Conservation (phyloP, 37 sponge, comb jelly and placozoan genomes). For the Ephydatia muelleri region DNA sequence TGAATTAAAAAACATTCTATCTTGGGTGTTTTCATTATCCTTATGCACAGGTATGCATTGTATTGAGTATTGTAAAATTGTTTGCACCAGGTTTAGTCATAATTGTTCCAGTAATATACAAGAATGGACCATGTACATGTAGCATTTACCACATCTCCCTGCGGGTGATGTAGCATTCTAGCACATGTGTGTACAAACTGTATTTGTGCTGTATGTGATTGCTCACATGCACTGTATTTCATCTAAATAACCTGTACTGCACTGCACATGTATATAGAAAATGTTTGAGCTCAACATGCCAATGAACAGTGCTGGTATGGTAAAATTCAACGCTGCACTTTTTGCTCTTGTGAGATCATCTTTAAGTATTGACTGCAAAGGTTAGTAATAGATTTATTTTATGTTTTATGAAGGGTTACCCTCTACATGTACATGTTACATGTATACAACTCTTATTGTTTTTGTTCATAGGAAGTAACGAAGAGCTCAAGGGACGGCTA, state of each 20-base stretch:
- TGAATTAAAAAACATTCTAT: neutral
- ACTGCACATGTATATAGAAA: slow-evolving; percentile 24
- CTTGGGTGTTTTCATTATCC: neutral
- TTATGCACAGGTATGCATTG: neutral
- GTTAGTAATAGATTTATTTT: neutral
- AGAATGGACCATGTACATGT: no score
- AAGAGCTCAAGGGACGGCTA: slow-evolving; percentile 29
- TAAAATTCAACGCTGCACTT: slow-evolving; percentile 74
- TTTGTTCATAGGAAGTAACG: slow-evolving; percentile 12
- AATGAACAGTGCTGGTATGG: slow-evolving; percentile 50
- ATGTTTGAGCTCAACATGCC: slow-evolving; percentile 86
- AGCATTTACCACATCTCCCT: no score
- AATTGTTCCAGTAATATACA: no score
- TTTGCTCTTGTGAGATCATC: slow-evolving; percentile 75
- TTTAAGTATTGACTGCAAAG: slow-evolving; percentile 54
- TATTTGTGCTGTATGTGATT: neutral
- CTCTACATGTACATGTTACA: neutral
- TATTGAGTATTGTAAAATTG: neutral
- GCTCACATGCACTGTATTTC: no score
- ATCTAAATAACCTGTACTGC: no score
- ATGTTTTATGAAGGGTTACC: neutral
- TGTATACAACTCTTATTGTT: neutral
- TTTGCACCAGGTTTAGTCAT: no score
- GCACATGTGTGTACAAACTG: no score
- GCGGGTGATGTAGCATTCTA: no score